These are phyloP conservation scores for Phalacrocorax brasilianus DNA, from an alignment of 2,113 vertebrate genomes.

Conservation along the genomic window DNA sequence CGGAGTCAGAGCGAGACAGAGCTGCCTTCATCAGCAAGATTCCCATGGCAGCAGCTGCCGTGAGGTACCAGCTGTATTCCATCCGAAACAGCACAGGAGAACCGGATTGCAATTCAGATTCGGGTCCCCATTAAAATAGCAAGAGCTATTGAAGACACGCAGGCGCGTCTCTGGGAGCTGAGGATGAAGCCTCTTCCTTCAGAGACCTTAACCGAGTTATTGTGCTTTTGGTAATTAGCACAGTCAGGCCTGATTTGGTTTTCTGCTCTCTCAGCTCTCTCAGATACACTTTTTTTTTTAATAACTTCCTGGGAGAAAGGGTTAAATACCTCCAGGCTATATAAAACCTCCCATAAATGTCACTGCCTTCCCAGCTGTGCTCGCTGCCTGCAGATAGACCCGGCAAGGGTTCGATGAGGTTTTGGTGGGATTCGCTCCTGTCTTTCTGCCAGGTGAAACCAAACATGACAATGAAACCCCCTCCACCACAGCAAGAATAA, in stretches of 20 bases:
- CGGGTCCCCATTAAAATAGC: background rate
- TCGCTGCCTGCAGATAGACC: background rate
- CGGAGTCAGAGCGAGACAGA: accelerated
- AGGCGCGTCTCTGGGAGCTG: background rate
- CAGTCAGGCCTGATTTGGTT: background rate
- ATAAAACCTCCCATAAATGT: background rate
- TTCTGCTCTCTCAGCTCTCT: background rate
- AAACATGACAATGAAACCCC: background rate
- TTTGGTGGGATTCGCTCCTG: background rate
- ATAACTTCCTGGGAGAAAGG: background rate
- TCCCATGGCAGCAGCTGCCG: background rate
- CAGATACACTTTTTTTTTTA: background rate
- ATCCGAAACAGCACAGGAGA: background rate
- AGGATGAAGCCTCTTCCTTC: background rate
- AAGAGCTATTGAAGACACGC: background rate
- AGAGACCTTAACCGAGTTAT: background rate
- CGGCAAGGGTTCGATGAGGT: background rate
- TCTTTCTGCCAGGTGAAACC: background rate
- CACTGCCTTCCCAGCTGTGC: background rate
- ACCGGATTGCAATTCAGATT: background rate
- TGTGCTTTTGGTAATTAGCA: background rate
- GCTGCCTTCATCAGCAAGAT: background rate
- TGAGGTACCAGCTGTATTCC: background rate
- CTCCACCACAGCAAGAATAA: background rate
- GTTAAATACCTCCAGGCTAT: background rate